phyloP scores from a whole-genome alignment of 1,140 invertebrate genomes.

The Drosophila pandora region DNA sequence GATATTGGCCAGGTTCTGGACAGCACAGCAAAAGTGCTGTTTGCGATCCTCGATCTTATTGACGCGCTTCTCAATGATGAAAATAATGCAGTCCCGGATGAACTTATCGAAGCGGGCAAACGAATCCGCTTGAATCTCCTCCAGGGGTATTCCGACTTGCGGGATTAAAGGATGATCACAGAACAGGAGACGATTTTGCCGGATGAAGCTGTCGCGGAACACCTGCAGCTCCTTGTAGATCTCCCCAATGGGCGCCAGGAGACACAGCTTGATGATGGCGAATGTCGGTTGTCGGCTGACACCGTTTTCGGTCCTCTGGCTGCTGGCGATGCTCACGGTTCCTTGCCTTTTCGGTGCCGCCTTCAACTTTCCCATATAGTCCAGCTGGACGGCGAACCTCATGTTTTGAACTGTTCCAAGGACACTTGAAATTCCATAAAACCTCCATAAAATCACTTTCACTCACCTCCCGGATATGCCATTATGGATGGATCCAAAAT shows the following conservation, averaged over 20 bases:
- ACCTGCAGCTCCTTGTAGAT: slow-evolving; percentile 49
- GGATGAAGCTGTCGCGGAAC: slow-evolving; percentile 51
- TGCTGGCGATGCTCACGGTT: neutral
- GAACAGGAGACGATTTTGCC: slow-evolving; percentile 58
- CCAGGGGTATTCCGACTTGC: neutral
- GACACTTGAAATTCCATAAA: neutral
- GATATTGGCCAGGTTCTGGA: slow-evolving; percentile 61
- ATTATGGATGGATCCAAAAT: slow-evolving; percentile 55
- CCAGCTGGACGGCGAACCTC: slow-evolving; percentile 61
- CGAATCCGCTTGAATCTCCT: slow-evolving; percentile 12
- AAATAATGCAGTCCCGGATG: slow-evolving; percentile 36
- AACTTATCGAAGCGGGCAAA: slow-evolving; percentile 54
- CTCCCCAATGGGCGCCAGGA: slow-evolving; percentile 51
- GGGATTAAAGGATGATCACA: slow-evolving; percentile 11
- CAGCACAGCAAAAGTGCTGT: slow-evolving; percentile 52
- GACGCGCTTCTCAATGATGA: slow-evolving; percentile 52
- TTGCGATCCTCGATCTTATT: slow-evolving; percentile 36
- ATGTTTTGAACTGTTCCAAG: slow-evolving; percentile 44
- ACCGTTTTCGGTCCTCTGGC: neutral
- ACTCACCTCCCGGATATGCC: slow-evolving; percentile 47
- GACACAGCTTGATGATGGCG: slow-evolving; percentile 59
- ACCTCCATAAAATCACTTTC: too few relatives aligned
- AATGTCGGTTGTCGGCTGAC: slow-evolving; percentile 30
- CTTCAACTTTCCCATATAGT: slow-evolving; percentile 37
- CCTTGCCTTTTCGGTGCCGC: neutral